Evolutionary conservation across 1,140 invertebrate genomes (phyloP).

Genomic region (Nephila pilipes): DNA sequence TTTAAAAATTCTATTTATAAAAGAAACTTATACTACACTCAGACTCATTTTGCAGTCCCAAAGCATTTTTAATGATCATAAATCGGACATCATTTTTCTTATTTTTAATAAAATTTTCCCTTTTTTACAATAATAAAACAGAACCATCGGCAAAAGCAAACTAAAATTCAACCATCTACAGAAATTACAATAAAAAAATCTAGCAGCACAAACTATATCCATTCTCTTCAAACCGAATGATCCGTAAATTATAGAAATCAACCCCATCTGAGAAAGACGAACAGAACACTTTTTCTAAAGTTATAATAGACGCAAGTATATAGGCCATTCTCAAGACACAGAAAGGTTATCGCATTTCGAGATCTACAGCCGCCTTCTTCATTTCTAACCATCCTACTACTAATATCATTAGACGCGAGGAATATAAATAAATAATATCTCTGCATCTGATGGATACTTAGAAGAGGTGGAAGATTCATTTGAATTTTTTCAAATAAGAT

Average conservation of each 20-base stretch:
- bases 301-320: background rate
- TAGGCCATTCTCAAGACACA: background rate
- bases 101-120: too few species aligned
- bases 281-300: background rate
- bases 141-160: too few species aligned
- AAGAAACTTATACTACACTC: too few species aligned
- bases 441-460: background rate
- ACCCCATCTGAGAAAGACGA: background rate
- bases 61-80: too few species aligned
- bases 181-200: background rate
- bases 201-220: background rate
- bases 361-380: background rate
- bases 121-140: too few species aligned
- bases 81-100: too few species aligned
- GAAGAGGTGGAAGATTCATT: conserved; percentile 2
- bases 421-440: conserved; percentile 4
- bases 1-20: too few species aligned
- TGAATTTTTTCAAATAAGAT: conserved; percentile 1
- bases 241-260: background rate
- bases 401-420: background rate
- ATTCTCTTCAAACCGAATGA: background rate
- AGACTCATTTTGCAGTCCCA: too few species aligned
- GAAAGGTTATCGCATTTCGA: background rate
- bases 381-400: conserved; percentile 3
- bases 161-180: background rate